Evolutionary conservation across 2,888 invertebrate genomes (phyloP).

Genomic region (Polylopha cassiicola): DNA sequence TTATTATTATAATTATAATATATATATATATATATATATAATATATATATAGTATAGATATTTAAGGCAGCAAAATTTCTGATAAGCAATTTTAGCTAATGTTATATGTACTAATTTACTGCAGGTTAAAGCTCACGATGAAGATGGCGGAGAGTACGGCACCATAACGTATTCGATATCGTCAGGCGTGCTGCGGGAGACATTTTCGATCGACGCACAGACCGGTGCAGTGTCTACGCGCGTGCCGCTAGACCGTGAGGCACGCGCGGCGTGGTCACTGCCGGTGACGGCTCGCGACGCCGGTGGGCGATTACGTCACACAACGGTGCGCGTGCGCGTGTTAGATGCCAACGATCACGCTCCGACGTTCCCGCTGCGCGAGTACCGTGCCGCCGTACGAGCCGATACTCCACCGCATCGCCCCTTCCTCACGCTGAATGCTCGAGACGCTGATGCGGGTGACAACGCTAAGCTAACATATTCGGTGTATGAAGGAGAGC

Average conservation of each 20-base stretch:
- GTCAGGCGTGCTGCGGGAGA: conserved; percentile 83
- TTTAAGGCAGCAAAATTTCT: too few species aligned
- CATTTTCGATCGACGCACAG: conserved; percentile 83
- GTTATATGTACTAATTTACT: too few species aligned
- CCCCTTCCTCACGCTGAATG: conserved; percentile 66
- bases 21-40: too few species aligned
- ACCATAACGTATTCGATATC: conserved; percentile 86
- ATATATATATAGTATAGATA: too few species aligned
- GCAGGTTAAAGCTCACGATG: conserved; percentile 86
- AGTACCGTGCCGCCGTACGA: conserved; percentile 86
- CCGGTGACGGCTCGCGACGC: conserved; percentile 89
- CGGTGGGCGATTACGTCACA: conserved; percentile 86
- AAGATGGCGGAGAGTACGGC: conserved; percentile 88
- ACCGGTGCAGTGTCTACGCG: conserved; percentile 84
- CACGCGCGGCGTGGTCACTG: conserved; percentile 75
- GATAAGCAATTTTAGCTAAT: too few species aligned
- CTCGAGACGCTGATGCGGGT: conserved; percentile 88
- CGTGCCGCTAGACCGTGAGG: conserved; percentile 85
- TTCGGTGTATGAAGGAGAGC: conserved; percentile 82
- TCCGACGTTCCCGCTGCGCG: conserved; percentile 84
- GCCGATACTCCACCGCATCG: conserved; percentile 53
- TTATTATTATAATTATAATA: too few species aligned
- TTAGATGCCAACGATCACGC: conserved; percentile 90
- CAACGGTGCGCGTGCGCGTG: conserved; percentile 87
- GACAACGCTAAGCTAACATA: conserved; percentile 84